Evolutionary conservation across 2,888 invertebrate species (phyloP), one percentile per base, ranked within the genome.

Genomic region (Orchestes rusci): DNA sequence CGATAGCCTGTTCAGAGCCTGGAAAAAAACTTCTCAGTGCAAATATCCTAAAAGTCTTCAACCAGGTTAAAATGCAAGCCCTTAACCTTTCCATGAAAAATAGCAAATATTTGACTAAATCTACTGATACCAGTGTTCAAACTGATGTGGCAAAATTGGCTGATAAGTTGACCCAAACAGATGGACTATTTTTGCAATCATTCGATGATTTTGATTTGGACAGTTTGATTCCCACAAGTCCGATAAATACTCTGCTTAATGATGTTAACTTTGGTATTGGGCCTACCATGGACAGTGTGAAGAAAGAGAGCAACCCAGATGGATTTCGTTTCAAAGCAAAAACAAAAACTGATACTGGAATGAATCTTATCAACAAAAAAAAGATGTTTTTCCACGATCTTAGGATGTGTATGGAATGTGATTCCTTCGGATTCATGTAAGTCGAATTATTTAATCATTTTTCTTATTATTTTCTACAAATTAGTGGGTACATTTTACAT

Each of bases 401-500:
- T 20, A 51, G 57, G 19, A 46, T 43, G 29, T 61, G 62, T 29
- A 23, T 59, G n/a, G 48, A 30, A 3, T 54, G 53, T 30, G 59
- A 63, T 42, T 45, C 41, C 2, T 54, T 55, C 34, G 64, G 64
- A 37, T 61, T 62, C 50, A 51, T 62, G 64, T 64, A 53, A 60
- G 61, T 60, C n/a, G n/a, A n/a, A n/a, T n/a, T n/a, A n/a, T n/a
- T n/a, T n/a, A n/a, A 49, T 33, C 38, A 19, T 7, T 27, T 43
- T 13, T 39, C 4, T 39, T 27, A 36, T 20, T n/a, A n/a, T 2
- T 38, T 38, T 38, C 13, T 1, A 30, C 15, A 27, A 15, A 27
- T 13, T 8, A n/a, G n/a, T 37, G 3, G n/a, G 28, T 16, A 19
- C 2, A 16, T 28, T 18, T 36, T n/a, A n/a, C n/a, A n/a, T n/a